phyloP scores from a whole-genome alignment of 2,888 invertebrate species.

The Steinernema carpocapsae region DNA sequence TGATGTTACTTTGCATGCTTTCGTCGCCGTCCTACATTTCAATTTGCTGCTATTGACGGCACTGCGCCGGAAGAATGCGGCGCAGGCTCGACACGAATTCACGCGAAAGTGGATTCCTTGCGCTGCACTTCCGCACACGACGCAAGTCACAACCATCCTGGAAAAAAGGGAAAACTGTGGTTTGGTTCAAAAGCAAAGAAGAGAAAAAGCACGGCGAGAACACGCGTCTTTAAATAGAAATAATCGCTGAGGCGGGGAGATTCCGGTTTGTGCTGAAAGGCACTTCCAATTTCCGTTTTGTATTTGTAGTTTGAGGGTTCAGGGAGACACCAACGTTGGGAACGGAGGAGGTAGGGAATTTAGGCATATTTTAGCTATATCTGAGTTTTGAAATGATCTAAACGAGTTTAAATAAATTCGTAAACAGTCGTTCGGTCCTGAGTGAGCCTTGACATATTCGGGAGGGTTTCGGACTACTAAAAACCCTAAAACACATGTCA shows the following conservation, averaged over 20 bases:
- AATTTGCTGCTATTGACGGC: conserved; percentile 24
- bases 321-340: no score
- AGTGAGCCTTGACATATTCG: no score
- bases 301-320: no score
- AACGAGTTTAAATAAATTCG: no score
- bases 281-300: no score
- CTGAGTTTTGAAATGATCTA: no score
- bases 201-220: not conserved
- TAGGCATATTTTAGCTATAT: no score
- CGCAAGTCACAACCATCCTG: conserved; percentile 26
- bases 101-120: conserved; percentile 38
- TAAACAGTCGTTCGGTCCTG: no score
- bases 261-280: not conserved
- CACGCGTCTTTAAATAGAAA: not conserved
- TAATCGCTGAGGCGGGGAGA: not conserved
- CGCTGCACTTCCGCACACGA: conserved; percentile 36
- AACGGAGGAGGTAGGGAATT: no score
- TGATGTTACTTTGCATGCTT: conserved; percentile 20
- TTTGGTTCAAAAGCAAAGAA: not conserved
- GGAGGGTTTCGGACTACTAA: no score
- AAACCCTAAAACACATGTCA: no score
- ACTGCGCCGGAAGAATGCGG: conserved; percentile 36
- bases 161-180: not conserved
- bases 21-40: conserved; percentile 28
- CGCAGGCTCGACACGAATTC: conserved; percentile 37